Evolutionary conservation across 2,797 vertebrate genomes (phyloP), one percentile per base, ranked within the genome.

Genomic region (Nannoperca obscura): DNA sequence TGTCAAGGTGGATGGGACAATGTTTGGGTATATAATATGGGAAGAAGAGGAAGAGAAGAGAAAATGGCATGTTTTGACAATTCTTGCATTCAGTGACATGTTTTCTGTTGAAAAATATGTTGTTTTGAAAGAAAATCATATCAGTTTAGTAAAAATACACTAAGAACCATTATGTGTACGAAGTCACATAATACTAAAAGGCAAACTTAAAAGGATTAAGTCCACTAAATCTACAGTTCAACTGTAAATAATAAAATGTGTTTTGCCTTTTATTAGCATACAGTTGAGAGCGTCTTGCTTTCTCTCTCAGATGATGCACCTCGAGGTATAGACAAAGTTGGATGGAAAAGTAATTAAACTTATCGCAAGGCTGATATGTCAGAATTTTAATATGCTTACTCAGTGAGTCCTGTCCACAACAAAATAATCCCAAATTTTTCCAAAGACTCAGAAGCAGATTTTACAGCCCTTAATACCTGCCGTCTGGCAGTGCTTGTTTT

Each of bases 401-500:
- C 47, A 24, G 74, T 66, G 60, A 54, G 15, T 73, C 40, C 42
- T 67, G 52, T 59, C 64, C 32, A 46, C 66, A 78, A 82, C 24
- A 50, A 74, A 67, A 71, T 12, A 57, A 59, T 27, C 14, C 20
- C 10, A 62, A 53, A 62, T 67, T 15, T n/a, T 71, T 8, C 19
- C 15, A 42, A 24, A 74, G 13, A 74, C 7, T 32, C n/a, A 68
- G 66, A 68, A 74, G 27, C 22, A 14, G 44, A 77, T 77, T 76
- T 54, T 32, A 19, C 14, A 60, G 53, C 30, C 59, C n/a, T 69
- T 42, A 24, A 46, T 71, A 72, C 47, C 12, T 20, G 32, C 46
- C 47, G 32, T 14, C 57, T 72, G 69, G 66, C 61, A 52, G n/a
- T 36, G 55, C 38, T 64, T 81, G 52, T 77, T 82, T 82, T 47